Base-by-base conservation (phyloP, 2,113 vertebrate species). In the Nibea coibor region DNA sequence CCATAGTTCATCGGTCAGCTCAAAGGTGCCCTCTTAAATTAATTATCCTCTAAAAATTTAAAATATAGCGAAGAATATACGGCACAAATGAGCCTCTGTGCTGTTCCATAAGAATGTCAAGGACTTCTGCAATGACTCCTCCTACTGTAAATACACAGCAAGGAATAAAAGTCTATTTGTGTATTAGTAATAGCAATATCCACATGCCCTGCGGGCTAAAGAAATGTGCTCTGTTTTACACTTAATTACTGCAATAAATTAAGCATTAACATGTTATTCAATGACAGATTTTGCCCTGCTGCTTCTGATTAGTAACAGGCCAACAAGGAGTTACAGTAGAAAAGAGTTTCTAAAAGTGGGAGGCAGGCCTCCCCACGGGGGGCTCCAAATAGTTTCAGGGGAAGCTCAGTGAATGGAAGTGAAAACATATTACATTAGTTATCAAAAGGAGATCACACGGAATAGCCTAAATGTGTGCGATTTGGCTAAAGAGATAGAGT, bases 301-400 rank as follows among this genome's bases (percentile, higher is more conserved):
- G 64, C 53, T 72, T 75, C 59, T 65, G 61, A 73, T 73, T 66
- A 64, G 62, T 61, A 35, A 48, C 51, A 28, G 43, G 28, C 68
- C 50, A 81, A 72, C 51, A 66, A 45, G 26, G 51, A 61, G 26
- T 72, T 75, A 66, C 43, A 57, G 22, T 39, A 56, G 8, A 39
- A 39, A 39, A 39, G 35, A 39, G 35, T 1, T 2, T 39, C 35
- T 39, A 39, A 39, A 39, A 39, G 35, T 39, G 35, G 7, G 35
- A 39, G 35, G 35, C 35, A 39, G 35, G 7, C 35, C 35, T 39
- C 35, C 35, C 35, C 35, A 39, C 35, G 35, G 35, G 35, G 35
- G 35, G 35, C 35, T 39, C 35, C 35, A 2, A 39, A 39, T 39
- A 39, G 35, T 39, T 39, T 39, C 35, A 39, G 35, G 35, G 35